phyloP scores from a whole-genome alignment of 1,140 invertebrate species.

The Callitettix versicolor region DNA sequence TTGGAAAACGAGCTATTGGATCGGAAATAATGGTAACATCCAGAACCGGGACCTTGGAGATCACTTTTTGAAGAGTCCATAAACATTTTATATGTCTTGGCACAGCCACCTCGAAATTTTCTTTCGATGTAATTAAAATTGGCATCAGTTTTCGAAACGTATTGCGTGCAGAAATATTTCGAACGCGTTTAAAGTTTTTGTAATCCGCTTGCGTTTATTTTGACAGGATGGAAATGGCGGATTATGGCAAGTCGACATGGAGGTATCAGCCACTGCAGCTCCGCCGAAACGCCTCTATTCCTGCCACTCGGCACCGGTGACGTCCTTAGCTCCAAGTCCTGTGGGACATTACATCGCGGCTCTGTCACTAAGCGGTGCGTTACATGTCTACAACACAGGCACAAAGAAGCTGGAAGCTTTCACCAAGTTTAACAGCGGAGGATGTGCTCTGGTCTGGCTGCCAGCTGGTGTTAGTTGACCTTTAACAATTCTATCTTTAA shows the following conservation, averaged over 20 bases:
- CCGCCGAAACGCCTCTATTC: constrained; percentile 50
- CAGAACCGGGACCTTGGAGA: too few species aligned
- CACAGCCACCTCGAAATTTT: too few species aligned
- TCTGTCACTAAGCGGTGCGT: constrained; percentile 51
- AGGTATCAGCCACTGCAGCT: constrained; percentile 43
- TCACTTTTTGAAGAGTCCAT: too few species aligned
- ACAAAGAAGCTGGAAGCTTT: constrained; percentile 43
- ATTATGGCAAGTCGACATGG: constrained; percentile 67
- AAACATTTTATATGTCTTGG: too few species aligned
- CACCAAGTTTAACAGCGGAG: constrained; percentile 47
- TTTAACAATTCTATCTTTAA: too few species aligned
- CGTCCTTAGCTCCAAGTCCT: constrained; percentile 53
- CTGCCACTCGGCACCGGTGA: constrained; percentile 60
- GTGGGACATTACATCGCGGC: constrained; percentile 53
- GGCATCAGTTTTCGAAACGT: too few species aligned
- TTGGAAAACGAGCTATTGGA: too few species aligned
- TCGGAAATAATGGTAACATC: too few species aligned
- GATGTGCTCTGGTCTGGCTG: constrained; percentile 58
- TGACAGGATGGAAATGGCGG: constrained; percentile 68
- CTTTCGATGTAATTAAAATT: too few species aligned
- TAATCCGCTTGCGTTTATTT: constrained; percentile 23
- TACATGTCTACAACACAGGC: constrained; percentile 61
- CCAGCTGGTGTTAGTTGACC: constrained; percentile 53
- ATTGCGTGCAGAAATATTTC: too few species aligned
- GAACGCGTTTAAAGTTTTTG: too few species aligned